Conservation (phyloP, 1,140 invertebrate species). For the Orussus abietinus region DNA sequence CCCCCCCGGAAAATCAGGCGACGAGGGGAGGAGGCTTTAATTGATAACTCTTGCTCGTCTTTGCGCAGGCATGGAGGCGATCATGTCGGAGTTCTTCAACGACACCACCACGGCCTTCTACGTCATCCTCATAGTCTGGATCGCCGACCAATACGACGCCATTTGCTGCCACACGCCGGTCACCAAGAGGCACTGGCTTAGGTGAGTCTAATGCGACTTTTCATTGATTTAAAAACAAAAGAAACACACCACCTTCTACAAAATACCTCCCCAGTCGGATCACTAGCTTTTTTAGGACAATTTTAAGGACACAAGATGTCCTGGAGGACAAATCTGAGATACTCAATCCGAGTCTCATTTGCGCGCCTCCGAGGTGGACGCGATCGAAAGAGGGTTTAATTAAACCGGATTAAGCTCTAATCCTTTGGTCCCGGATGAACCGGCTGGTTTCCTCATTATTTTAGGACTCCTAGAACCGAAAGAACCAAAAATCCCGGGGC, state of each 20-base stretch:
- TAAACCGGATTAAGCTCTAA: conserved; percentile 37
- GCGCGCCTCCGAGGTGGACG: too few relatives aligned
- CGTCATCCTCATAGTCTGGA: conserved; percentile 98
- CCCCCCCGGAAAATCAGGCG: too few relatives aligned
- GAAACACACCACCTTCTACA: too few relatives aligned
- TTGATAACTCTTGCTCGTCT: conserved; percentile 14
- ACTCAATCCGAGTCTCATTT: too few relatives aligned
- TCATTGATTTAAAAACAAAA: too few relatives aligned
- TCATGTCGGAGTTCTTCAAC: conserved; percentile 99
- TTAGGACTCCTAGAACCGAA: too few relatives aligned
- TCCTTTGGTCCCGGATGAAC: conserved; percentile 9
- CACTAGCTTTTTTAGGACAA: too few relatives aligned
- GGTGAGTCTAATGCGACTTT: conserved; percentile 60
- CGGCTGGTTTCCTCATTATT: conserved; percentile 3
- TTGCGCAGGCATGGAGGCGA: conserved; percentile 95
- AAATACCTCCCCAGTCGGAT: too few relatives aligned
- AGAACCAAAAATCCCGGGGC: too few relatives aligned
- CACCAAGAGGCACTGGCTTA: conserved; percentile 92
- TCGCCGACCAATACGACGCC: conserved; percentile 98
- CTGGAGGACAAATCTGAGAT: too few relatives aligned
- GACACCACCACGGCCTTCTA: conserved; percentile 98
- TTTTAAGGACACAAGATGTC: too few relatives aligned
- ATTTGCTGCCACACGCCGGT: conserved; percentile 96
- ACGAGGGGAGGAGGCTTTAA: background rate
- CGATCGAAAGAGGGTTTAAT: conserved; percentile 40